A percentile compares a stretch with the other conserved stretches of the same genome.
Conservation (phyloP, 2,888 invertebrate species). For the Drosophila monieri region DNA sequence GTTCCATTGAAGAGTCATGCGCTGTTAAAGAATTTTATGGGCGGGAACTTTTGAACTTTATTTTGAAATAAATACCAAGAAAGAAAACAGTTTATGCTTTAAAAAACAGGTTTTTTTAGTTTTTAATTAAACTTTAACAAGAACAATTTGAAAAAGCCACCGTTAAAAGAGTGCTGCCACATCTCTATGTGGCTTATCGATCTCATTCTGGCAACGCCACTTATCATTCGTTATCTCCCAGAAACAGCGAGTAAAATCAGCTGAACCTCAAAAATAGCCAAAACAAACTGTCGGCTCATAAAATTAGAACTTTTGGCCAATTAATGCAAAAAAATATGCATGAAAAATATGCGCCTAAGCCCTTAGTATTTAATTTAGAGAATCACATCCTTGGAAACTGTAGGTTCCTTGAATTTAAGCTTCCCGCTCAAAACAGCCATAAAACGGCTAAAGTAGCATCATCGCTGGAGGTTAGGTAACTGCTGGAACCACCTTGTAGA, state of each 20-base stretch:
- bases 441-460: not conserved
- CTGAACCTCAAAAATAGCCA: not conserved
- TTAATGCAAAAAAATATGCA: no score
- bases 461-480: conserved; percentile 56
- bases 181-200: not conserved
- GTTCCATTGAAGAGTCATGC: conserved; percentile 71
- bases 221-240: not conserved
- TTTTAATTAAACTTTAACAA: not conserved
- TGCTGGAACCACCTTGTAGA: not conserved
- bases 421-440: not conserved
- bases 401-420: not conserved
- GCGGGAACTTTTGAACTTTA: not conserved
- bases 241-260: not conserved
- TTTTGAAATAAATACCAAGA: not conserved
- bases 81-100: not conserved
- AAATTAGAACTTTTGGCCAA: not conserved
- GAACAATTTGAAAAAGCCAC: not conserved
- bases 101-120: not conserved
- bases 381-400: not conserved
- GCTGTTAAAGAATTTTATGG: conserved; percentile 35
- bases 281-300: not conserved
- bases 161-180: not conserved
- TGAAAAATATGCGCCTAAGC: not conserved
- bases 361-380: not conserved
- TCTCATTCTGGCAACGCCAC: not conserved